Evolutionary conservation across 1,140 invertebrate species (phyloP), one percentile per base, ranked within the genome.

Genomic region (Pachyrhynchus sulphureomaculatus): DNA sequence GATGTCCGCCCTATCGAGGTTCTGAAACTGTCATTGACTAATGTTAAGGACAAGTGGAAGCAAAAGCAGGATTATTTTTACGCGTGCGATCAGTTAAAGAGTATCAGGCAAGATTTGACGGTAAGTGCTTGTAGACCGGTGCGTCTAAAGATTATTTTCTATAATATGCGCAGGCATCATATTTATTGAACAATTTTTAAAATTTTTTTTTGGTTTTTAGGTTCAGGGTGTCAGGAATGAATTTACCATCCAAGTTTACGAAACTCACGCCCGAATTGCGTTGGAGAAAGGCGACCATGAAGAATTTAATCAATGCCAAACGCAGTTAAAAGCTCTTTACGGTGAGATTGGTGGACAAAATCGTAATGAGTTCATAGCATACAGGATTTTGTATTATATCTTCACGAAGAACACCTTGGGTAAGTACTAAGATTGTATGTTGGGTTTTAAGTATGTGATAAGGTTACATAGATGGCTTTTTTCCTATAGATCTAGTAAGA

Each of bases 241-340:
- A 58, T 98, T 99, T 76, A 98, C 96, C 42, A 89, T 98, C 17
- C 83, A 92, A 72, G 97, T 99, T 9, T 99, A 99, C 80, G 96
- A 99, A 82, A 98, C 94, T 1, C 96, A 99, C 83, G 96, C 95
- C 8, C 82, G 95, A 54, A 95, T 99, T 73, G 96, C 96, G 48
- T 82, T 99, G 74, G 96, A 99, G 76, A 96, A 95, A 78, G 92
- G 93, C 37, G 96, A 99, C 75, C 94, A 97, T 77, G 95, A 96
- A 76, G 96, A 99, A 77, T 99, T 98, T 74, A 99, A 99, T 82
- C 96, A 99, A 75, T 99, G 96, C 77, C 96, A 99, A 80, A 96
- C 95, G 33, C 96, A 99, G 79, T 79, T 99, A 21, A 92, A 93
- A 82, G 90, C 93, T 81, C 81, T 99, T 8, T 98, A 96, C 76